Evolutionary conservation across 2,113 vertebrate genomes (phyloP).

Genomic region (Pseudopipra pipra): DNA sequence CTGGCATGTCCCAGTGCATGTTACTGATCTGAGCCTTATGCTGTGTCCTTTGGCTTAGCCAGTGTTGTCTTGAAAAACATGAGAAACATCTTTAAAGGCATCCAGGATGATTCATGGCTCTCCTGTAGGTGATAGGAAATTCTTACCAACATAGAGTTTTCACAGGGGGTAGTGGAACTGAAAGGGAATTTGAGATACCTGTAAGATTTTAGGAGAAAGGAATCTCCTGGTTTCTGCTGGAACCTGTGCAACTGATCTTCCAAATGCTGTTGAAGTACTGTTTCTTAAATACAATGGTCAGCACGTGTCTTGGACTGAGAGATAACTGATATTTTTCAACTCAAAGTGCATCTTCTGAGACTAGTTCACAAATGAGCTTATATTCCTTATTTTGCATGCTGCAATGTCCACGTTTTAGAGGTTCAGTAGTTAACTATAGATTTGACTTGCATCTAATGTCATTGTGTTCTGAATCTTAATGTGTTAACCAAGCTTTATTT

Average conservation of each 20-base stretch:
- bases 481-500: slow-evolving; percentile 2
- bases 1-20: fast-evolving
- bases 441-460: background rate
- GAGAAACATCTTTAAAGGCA: background rate
- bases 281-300: background rate
- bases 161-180: fast-evolving
- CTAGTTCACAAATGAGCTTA: background rate
- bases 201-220: background rate
- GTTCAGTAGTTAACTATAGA: background rate
- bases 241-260: background rate
- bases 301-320: background rate
- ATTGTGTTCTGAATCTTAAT: slow-evolving; percentile 36
- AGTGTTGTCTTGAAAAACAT: background rate
- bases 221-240: background rate
- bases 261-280: background rate
- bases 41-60: background rate
- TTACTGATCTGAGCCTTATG: background rate
- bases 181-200: background rate
- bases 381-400: background rate
- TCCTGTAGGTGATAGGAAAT: background rate
- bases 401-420: background rate
- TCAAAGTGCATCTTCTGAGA: background rate
- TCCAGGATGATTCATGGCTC: background rate
- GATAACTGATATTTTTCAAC: background rate
- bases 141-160: background rate